phyloP scores from a whole-genome alignment of 2,113 vertebrate genomes.

The Symphodus melops region DNA sequence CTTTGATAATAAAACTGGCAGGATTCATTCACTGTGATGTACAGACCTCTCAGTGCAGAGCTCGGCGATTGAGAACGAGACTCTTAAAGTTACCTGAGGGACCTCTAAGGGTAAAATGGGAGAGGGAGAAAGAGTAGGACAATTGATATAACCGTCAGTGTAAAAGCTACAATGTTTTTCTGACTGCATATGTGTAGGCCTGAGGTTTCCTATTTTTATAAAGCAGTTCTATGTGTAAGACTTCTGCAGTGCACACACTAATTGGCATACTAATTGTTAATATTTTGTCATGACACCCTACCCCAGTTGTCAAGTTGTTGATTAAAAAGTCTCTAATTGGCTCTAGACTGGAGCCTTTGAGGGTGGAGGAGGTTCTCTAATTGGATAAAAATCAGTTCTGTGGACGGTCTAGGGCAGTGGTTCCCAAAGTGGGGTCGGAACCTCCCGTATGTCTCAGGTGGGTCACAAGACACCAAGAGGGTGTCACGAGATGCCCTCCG shows the following conservation, averaged over 20 bases:
- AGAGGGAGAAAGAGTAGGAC: conserved; percentile 48
- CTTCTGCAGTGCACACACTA: conserved; percentile 59
- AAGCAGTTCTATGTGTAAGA: conserved; percentile 46
- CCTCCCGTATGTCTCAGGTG: no score
- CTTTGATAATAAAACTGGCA: conserved; percentile 81
- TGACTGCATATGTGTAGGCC: conserved; percentile 38
- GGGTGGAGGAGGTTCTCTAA: conserved; percentile 59
- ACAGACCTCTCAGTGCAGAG: conserved; percentile 78
- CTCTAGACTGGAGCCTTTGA: conserved; percentile 67
- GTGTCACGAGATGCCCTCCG: no score
- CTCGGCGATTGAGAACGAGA: conserved; percentile 67
- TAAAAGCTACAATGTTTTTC: conserved; percentile 41
- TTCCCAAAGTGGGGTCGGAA: no score
- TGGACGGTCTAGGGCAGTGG: conserved; percentile 2
- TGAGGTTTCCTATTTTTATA: conserved; percentile 55
- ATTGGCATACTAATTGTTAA: conserved; percentile 79
- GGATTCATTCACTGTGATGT: conserved; percentile 80
- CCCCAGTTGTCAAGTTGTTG: conserved; percentile 74
- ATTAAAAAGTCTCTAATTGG: conserved; percentile 78
- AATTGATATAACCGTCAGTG: conserved; percentile 60
- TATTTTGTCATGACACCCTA: conserved; percentile 74
- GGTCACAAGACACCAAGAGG: no score
- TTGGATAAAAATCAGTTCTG: conserved; percentile 60
- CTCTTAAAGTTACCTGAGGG: conserved; percentile 81
- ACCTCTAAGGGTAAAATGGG: conserved; percentile 58